These are phyloP conservation scores for Dermolepida albohirtum DNA, from an alignment of 2,888 invertebrate species.

Conservation along the genomic window DNA sequence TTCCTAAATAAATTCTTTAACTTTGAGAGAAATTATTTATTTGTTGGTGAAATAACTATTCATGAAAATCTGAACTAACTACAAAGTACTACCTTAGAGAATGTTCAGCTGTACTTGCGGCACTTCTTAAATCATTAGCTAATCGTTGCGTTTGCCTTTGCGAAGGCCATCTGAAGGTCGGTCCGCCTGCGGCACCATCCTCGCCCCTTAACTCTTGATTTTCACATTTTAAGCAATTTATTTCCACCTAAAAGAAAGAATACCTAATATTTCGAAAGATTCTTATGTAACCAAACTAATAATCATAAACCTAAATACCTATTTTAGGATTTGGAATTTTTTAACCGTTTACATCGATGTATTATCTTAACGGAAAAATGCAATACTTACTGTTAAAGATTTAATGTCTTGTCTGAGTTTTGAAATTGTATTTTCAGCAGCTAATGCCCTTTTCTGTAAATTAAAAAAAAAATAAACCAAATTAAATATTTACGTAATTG, in stretches of 20 bases:
- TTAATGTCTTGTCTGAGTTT: conserved; percentile 79
- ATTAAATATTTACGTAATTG: not conserved
- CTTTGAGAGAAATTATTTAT: too few relatives aligned
- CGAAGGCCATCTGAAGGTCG: conserved; percentile 55
- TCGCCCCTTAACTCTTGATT: conserved; percentile 67
- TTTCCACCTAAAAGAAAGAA: conserved; percentile 39
- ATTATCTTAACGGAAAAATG: not conserved
- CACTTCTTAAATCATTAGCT: conserved; percentile 72
- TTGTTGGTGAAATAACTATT: too few relatives aligned
- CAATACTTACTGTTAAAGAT: conserved; percentile 71
- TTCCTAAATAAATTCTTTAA: too few relatives aligned
- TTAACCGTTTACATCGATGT: too few relatives aligned
- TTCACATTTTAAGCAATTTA: conserved; percentile 66
- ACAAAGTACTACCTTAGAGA: conserved; percentile 69
- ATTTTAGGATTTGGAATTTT: too few relatives aligned
- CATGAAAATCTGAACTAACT: too few relatives aligned
- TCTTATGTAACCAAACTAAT: too few relatives aligned
- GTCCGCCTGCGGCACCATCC: conserved; percentile 65
- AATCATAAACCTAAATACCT: too few relatives aligned
- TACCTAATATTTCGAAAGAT: too few relatives aligned
- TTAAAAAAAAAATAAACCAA: conserved; percentile 45
- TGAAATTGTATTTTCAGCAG: conserved; percentile 72
- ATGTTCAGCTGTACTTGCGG: conserved; percentile 74
- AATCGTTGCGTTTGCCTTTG: conserved; percentile 66
- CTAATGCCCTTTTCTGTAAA: conserved; percentile 72